Conservation (phyloP, 2,888 invertebrate species). For the Cremastinae sp. region DNA sequence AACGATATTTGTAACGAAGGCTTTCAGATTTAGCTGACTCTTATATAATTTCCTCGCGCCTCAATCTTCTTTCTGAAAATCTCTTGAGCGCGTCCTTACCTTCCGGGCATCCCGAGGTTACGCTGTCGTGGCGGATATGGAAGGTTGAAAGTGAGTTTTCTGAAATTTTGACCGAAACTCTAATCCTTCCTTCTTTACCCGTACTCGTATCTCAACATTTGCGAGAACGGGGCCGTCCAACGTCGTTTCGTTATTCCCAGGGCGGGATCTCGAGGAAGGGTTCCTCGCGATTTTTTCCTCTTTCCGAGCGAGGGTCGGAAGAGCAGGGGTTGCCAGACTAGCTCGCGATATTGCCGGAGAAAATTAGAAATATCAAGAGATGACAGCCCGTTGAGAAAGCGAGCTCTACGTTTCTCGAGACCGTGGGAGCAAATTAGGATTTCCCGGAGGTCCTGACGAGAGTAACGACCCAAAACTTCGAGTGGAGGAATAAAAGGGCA, state of each 20-base stretch:
- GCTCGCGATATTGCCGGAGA: slow-evolving; percentile 58
- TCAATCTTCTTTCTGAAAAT: slow-evolving; percentile 52
- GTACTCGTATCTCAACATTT: slow-evolving; percentile 31
- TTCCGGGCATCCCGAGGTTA: slow-evolving; percentile 2
- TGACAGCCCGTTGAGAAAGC: slow-evolving; percentile 34
- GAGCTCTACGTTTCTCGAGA: slow-evolving; percentile 22
- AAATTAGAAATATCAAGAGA: slow-evolving; percentile 66
- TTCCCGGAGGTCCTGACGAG: slow-evolving; percentile 61
- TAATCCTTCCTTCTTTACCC: slow-evolving; percentile 4
- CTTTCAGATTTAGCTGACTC: slow-evolving; percentile 42
- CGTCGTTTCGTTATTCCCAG: slow-evolving; percentile 55
- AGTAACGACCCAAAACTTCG: slow-evolving; percentile 29
- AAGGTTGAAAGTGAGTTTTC: slow-evolving; percentile 43
- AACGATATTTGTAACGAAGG: too few relatives aligned
- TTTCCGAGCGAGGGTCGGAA: slow-evolving; percentile 10
- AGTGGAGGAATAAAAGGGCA: slow-evolving; percentile 48
- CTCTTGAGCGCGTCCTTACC: slow-evolving; percentile 16
- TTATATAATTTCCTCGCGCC: slow-evolving; percentile 51
- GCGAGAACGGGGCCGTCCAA: slow-evolving; percentile 34
- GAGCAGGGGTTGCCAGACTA: slow-evolving; percentile 30
- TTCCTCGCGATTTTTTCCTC: slow-evolving; percentile 31
- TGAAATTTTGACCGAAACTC: slow-evolving; percentile 57
- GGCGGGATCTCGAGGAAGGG: slow-evolving; percentile 30
- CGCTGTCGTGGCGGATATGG: slow-evolving; percentile 1
- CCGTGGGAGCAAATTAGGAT: slow-evolving; percentile 65